Percentiles rank a stretch among this genome's conserved stretches.
phyloP scores from a whole-genome alignment of 1,140 invertebrate species.

The Stenopsyche tienmushanensis region DNA sequence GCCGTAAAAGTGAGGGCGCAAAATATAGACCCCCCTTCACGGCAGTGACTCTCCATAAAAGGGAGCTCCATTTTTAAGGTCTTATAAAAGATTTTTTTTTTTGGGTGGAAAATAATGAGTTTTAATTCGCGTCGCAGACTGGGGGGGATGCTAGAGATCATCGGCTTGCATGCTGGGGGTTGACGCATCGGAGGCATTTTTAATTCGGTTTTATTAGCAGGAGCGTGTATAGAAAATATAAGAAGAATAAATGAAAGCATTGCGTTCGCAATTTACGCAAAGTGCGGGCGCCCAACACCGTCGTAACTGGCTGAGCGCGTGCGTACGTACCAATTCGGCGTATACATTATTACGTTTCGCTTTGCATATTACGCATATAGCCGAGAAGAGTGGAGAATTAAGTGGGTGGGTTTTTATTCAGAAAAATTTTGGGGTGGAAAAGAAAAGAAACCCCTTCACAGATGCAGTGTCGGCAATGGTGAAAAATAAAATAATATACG shows the following conservation, averaged over 20 bases:
- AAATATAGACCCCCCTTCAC: not conserved
- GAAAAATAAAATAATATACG: too few species aligned
- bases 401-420: too few species aligned
- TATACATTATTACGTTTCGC: not conserved
- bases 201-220: not conserved
- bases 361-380: not conserved
- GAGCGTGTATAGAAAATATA: not conserved
- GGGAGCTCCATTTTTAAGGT: conserved; percentile 10
- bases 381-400: not conserved
- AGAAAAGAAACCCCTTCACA: too few species aligned
- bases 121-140: conserved; percentile 15
- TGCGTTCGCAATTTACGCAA: not conserved
- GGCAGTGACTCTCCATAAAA: too few species aligned
- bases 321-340: not conserved
- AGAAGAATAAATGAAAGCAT: not conserved
- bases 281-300: not conserved
- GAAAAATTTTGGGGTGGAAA: too few species aligned
- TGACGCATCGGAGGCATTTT: not conserved
- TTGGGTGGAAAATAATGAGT: conserved; percentile 21
- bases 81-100: too few species aligned
- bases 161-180: not conserved
- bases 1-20: conserved; percentile 7
- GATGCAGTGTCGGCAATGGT: too few species aligned
- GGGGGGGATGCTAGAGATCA: too few species aligned
- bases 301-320: not conserved